Evolutionary conservation across 1,140 invertebrate genomes (phyloP), one percentile per base, ranked within the genome.

Genomic region (Camponotus floridanus): DNA sequence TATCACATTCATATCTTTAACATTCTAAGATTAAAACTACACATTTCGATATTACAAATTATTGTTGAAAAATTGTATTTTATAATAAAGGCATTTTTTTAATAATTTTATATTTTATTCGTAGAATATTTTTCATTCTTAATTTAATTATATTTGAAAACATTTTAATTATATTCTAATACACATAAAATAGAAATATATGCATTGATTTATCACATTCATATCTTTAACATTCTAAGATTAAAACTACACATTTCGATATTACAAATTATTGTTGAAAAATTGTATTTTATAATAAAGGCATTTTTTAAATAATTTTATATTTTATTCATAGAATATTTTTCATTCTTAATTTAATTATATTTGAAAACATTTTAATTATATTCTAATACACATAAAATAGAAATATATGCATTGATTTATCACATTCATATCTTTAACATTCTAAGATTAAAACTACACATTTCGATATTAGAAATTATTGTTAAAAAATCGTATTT

Each of bases 21-120:
- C 39, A 39, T 39, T 74, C 6, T 26, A 8, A 39, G 3, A 26
- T 26, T 36, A 39, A 59, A 59, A 39, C 18, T 21, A 18, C 33
- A 13, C 11, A 39, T 45, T 11, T 39, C 1, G 0, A 8, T 51
- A 18, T 51, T 51, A 18, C 3, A 51, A 71, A 1, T 15, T 51
- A 18, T 1, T 36, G 3, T 36, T 65, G 4, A 31, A 48, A 8
- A 31, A n/a, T 57, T 36, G 13, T 13, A 74, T 74, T 57, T 51
- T 15, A 13, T 5, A 21, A 48, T 33, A 33, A 33, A 45, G 45
- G 4, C 21, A 62, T 31, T 64, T 9, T 45, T 45, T 11, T 11
- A 1, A 45, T 45, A 45, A 45, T 45, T 33, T 76, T 3, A 74
- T 36, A 11, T 59, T 59, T 74, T 36, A 59, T 76, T 59, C n/a